These are phyloP conservation scores for Nasonia vitripennis DNA, from an alignment of 1,140 invertebrate genomes.

Conservation along the genomic window DNA sequence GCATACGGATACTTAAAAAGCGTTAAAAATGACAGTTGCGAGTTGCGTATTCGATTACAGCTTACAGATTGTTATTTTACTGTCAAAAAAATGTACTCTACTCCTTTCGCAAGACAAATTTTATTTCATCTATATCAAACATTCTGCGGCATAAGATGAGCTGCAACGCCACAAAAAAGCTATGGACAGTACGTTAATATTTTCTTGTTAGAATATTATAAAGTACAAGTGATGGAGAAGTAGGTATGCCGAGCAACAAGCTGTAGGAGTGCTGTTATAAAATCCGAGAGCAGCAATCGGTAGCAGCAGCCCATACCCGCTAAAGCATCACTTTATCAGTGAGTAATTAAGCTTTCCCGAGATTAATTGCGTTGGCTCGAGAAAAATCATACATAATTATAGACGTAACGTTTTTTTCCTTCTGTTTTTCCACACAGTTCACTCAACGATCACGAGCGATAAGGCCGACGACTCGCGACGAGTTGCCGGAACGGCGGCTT, in stretches of 20 bases:
- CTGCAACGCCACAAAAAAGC: constrained; percentile 57
- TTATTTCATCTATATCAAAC: constrained; percentile 48
- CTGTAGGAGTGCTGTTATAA: constrained; percentile 52
- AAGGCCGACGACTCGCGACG: too few species aligned
- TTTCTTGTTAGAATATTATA: constrained; percentile 41
- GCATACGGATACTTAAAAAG: too few species aligned
- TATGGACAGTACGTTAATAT: constrained; percentile 50
- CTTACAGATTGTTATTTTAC: not conserved
- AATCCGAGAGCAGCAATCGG: constrained; percentile 53
- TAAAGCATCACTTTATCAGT: constrained; percentile 58
- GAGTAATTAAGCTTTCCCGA: constrained; percentile 51
- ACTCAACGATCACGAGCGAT: too few species aligned
- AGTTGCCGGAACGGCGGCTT: too few species aligned
- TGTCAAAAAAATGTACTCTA: constrained; percentile 52
- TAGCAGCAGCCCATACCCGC: constrained; percentile 52
- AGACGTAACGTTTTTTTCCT: not conserved
- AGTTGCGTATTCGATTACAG: not conserved
- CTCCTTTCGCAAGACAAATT: constrained; percentile 56
- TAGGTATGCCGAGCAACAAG: constrained; percentile 3
- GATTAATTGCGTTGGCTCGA: constrained; percentile 33
- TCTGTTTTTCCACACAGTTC: too few species aligned
- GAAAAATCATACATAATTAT: constrained; percentile 33
- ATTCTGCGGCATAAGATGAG: constrained; percentile 46
- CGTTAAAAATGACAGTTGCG: too few species aligned
- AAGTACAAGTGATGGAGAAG: not conserved